Percentiles rank a stretch among this genome's conserved stretches.
These are phyloP conservation scores for Hirudo medicinalis DNA, from an alignment of 1,140 invertebrate species.

Conservation along the genomic window DNA sequence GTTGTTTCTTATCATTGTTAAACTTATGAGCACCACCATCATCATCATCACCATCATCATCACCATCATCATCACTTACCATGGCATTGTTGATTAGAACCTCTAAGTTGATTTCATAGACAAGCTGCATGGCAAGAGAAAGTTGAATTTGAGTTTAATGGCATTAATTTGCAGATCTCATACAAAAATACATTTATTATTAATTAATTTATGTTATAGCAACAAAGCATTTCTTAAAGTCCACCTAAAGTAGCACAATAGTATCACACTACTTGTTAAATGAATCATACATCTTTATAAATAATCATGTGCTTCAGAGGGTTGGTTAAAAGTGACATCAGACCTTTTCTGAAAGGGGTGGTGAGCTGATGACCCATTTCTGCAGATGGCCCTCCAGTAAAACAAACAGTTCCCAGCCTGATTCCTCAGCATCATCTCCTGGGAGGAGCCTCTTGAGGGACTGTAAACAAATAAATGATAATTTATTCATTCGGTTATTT, in stretches of 20 bases:
- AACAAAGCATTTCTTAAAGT: no score
- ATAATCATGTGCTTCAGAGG: no score
- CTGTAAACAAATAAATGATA: neutral
- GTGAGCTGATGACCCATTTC: slow-evolving; percentile 56
- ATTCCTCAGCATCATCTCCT: slow-evolving; percentile 28
- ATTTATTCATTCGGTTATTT: no score
- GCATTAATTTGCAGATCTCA: neutral
- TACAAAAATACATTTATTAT: no score
- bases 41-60: no score
- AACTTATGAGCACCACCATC: no score
- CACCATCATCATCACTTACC: no score
- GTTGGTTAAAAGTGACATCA: slow-evolving; percentile 25
- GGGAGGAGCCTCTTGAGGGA: slow-evolving; percentile 35
- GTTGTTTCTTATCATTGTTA: no score
- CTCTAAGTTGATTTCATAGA: neutral
- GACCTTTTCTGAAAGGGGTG: slow-evolving; percentile 51
- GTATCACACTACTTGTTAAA: no score
- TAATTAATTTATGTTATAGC: no score
- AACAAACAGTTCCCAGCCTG: slow-evolving; percentile 49
- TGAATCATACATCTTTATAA: no score
- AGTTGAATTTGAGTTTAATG: neutral
- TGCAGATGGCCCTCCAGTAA: slow-evolving; percentile 54
- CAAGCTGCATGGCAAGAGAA: neutral
- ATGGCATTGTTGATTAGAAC: neutral
- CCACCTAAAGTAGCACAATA: no score